Percentiles rank a stretch among this genome's conserved stretches.
These are phyloP conservation scores for Poicephalus meyeri DNA, from an alignment of 2,113 vertebrate species.

Conservation along the genomic window DNA sequence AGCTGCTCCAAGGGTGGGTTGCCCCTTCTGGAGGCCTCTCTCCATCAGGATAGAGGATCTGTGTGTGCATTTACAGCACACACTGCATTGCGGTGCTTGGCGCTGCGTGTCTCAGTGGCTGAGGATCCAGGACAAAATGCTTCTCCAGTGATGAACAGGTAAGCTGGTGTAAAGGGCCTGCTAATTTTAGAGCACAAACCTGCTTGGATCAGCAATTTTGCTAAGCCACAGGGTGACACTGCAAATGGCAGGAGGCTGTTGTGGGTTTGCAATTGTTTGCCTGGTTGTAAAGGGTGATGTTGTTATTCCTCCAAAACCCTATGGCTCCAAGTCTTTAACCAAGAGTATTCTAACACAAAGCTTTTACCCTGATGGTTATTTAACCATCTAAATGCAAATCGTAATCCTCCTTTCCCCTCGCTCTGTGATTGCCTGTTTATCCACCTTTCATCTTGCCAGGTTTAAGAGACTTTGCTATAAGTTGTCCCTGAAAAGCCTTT, in stretches of 20 bases:
- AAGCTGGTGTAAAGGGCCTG: not conserved
- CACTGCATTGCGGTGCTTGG: rapidly evolving
- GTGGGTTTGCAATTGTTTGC: not conserved
- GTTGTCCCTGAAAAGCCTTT: not conserved
- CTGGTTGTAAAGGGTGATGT: not conserved
- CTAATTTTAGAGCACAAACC: not conserved
- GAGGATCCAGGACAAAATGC: not conserved
- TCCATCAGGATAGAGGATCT: not conserved
- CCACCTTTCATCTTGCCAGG: not conserved
- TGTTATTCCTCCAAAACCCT: not conserved
- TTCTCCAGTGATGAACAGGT: not conserved
- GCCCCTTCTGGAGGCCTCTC: not conserved
- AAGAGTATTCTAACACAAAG: not conserved
- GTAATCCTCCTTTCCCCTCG: not conserved
- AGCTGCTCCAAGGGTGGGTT: not conserved
- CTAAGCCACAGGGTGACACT: not conserved
- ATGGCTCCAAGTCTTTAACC: not conserved
- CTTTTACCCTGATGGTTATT: not conserved
- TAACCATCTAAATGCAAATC: not conserved
- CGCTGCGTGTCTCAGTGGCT: rapidly evolving
- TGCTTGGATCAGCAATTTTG: not conserved
- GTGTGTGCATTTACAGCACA: rapidly evolving
- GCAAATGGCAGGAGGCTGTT: not conserved
- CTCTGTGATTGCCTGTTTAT: not conserved
- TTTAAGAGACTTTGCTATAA: not conserved